phyloP scores from a whole-genome alignment of 2,797 vertebrate species.

The Urocyon cinereoargenteus region DNA sequence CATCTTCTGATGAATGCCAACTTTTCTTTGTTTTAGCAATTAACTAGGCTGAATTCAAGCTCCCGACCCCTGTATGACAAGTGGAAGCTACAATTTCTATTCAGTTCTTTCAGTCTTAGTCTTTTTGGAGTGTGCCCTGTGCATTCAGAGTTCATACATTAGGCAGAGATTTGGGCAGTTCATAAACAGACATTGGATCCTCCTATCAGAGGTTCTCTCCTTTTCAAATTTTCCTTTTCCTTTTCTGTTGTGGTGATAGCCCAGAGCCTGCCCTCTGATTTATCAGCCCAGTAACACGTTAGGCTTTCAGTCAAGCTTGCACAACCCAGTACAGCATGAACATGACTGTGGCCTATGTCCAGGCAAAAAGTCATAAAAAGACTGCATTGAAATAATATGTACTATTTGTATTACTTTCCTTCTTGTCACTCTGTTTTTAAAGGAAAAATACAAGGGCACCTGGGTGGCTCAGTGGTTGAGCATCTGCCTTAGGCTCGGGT shows the following conservation, averaged over 20 bases:
- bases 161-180: neutral
- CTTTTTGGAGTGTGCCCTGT: neutral
- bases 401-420: neutral
- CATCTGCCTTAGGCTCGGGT: too few species aligned
- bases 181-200: neutral
- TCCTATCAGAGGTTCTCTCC: accelerated
- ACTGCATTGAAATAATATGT: neutral
- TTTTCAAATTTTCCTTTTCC: neutral
- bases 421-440: conserved; percentile 5
- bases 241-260: neutral
- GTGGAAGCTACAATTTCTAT: neutral
- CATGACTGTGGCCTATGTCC: neutral
- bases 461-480: too few species aligned
- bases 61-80: neutral
- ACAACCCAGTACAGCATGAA: neutral
- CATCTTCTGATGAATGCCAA: neutral
- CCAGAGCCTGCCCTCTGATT: neutral
- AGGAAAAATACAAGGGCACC: neutral
- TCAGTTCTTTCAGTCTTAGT: neutral
- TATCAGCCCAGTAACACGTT: neutral
- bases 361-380: neutral
- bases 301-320: neutral
- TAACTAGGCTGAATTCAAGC: neutral
- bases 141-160: neutral
- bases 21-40: neutral